These are phyloP conservation scores for Malurus splendens DNA, from an alignment of 2,797 vertebrate genomes.

Conservation along the genomic window DNA sequence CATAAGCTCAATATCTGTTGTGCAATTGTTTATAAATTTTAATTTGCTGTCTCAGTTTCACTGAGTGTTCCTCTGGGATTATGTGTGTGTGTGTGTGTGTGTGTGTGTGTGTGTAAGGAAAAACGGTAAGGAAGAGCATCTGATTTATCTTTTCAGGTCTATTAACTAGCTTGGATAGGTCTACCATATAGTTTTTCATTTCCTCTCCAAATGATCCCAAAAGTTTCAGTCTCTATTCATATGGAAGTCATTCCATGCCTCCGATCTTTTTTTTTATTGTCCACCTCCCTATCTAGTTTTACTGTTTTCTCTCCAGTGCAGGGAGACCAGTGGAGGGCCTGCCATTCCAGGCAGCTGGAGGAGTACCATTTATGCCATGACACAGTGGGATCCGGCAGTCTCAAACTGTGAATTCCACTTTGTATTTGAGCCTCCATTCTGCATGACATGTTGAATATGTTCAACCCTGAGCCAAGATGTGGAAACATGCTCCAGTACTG, in stretches of 20 bases:
- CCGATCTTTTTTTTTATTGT: constrained; percentile 42
- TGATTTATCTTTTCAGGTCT: constrained; percentile 33
- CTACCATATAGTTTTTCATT: constrained; percentile 45
- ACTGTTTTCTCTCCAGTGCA: constrained; percentile 12
- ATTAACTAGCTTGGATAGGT: constrained; percentile 28
- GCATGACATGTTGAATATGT: not conserved
- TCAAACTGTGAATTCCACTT: constrained; percentile 37
- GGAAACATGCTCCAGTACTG: not conserved
- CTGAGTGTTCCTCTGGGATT: not conserved
- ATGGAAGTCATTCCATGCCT: constrained; percentile 51
- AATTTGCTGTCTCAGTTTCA: not conserved
- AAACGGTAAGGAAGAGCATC: constrained; percentile 3
- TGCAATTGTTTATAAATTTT: not conserved
- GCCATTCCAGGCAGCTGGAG: not conserved
- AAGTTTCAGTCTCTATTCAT: constrained; percentile 31
- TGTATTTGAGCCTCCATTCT: constrained; percentile 25
- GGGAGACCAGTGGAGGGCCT: not conserved
- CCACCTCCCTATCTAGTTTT: constrained; percentile 37
- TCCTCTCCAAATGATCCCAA: constrained; percentile 36
- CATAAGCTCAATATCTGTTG: not conserved
- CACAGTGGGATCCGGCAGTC: not conserved
- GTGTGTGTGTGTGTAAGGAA: not conserved
- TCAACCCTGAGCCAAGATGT: not conserved
- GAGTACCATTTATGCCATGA: constrained; percentile 5
- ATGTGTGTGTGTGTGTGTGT: not conserved